Percentiles rank a stretch among this genome's conserved stretches.
Conservation (phyloP, 2,113 vertebrate genomes). For the Phrynosoma platyrhinos region DNA sequence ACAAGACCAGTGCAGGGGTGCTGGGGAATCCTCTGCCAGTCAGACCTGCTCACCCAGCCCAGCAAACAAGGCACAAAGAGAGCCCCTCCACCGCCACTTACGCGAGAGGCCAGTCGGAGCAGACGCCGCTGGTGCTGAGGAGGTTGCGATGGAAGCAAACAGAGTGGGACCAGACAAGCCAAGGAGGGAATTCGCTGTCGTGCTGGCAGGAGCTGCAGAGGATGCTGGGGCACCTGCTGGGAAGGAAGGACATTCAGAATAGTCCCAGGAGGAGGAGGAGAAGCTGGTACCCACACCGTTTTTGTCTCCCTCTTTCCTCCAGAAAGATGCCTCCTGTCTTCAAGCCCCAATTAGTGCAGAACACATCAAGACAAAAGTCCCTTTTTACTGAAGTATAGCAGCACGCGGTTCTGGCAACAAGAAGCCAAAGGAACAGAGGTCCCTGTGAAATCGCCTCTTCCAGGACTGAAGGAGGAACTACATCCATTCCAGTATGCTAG, state of each 20-base stretch:
- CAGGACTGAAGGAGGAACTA: too few species aligned
- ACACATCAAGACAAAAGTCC: rapidly evolving
- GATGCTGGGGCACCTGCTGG: slow-evolving; percentile 31
- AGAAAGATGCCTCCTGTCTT: too few species aligned
- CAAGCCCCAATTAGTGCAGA: too few species aligned
- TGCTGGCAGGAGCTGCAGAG: slow-evolving; percentile 63
- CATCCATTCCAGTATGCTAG: too few species aligned
- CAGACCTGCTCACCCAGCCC: background rate
- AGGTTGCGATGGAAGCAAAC: slow-evolving; percentile 66
- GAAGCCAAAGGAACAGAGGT: background rate
- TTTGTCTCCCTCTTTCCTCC: background rate
- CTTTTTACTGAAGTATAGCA: rapidly evolving
- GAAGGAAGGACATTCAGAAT: rapidly evolving
- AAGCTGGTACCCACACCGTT: rapidly evolving
- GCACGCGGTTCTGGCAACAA: background rate
- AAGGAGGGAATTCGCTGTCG: slow-evolving; percentile 57
- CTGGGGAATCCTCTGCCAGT: background rate
- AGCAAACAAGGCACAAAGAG: background rate
- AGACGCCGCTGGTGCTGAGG: slow-evolving; percentile 60
- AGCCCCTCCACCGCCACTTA: slow-evolving; percentile 65
- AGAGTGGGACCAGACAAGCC: slow-evolving; percentile 62
- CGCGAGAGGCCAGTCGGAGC: slow-evolving; percentile 71
- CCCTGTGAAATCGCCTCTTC: too few species aligned
- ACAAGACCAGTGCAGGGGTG: too few species aligned
- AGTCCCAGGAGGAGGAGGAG: background rate